Conservation (phyloP, 2,888 invertebrate species). For the Xanthorhoe spadicearia region DNA sequence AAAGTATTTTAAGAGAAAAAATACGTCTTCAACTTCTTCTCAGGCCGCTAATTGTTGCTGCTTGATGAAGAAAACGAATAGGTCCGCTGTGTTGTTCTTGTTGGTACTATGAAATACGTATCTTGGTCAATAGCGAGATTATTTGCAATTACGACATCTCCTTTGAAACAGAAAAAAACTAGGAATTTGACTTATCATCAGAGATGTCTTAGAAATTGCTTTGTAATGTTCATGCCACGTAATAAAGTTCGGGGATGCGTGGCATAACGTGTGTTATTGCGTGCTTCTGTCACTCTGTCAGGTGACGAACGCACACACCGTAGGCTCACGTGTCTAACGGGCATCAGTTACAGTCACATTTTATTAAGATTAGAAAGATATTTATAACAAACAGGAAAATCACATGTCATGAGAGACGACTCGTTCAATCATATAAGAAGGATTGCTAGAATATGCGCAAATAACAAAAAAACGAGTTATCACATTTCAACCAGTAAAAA, state of each 20-base stretch:
- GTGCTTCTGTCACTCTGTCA: constrained; percentile 55
- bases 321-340: not conserved
- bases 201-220: constrained; percentile 3
- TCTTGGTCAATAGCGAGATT: no score
- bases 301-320: constrained; percentile 54
- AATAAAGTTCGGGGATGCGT: constrained; percentile 58
- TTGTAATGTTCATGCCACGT: constrained; percentile 41
- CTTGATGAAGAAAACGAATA: no score
- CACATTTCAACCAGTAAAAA: no score
- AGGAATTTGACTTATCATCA: not conserved
- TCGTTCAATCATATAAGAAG: no score
- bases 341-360: constrained; percentile 3
- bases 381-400: not conserved
- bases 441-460: no score
- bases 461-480: no score
- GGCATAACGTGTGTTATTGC: constrained; percentile 62
- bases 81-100: no score
- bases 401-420: no score
- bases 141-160: not conserved
- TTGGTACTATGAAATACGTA: no score
- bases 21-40: no score
- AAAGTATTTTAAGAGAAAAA: no score
- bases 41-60: no score
- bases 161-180: not conserved
- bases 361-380: constrained; percentile 15